These are phyloP conservation scores for Parasteatoda tepidariorum DNA, from an alignment of 1,140 invertebrate species.

Conservation along the genomic window DNA sequence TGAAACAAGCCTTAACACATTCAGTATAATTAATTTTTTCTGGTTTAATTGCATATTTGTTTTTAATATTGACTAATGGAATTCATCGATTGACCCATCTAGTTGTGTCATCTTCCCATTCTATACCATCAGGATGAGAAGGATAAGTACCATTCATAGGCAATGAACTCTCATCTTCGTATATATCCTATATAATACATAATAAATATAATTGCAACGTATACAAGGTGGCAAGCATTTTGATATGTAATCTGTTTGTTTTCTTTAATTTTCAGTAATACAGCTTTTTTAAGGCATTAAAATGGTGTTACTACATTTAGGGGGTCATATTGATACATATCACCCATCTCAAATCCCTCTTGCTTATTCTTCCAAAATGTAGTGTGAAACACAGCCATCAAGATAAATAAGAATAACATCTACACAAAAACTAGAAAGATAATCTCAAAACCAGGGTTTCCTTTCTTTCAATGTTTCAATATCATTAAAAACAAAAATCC, in stretches of 20 bases:
- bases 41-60: conserved; percentile 1
- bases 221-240: background rate
- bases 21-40: conserved; percentile 18
- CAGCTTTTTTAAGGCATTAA: background rate
- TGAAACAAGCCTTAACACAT: conserved; percentile 30
- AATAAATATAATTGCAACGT: background rate
- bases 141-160: background rate
- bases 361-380: no score
- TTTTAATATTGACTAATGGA: background rate
- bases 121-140: conserved; percentile 15
- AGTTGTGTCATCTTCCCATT: conserved; percentile 48
- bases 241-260: background rate
- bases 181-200: background rate
- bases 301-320: no score
- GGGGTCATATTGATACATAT: no score
- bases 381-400: no score
- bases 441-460: no score
- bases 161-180: background rate
- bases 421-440: no score
- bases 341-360: no score
- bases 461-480: no score
- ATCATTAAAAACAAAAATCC: no score
- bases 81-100: conserved; percentile 59
- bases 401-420: no score
- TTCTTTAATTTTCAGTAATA: background rate